Evolutionary conservation across 2,113 vertebrate genomes (phyloP).

Genomic region (Uria lomvia): DNA sequence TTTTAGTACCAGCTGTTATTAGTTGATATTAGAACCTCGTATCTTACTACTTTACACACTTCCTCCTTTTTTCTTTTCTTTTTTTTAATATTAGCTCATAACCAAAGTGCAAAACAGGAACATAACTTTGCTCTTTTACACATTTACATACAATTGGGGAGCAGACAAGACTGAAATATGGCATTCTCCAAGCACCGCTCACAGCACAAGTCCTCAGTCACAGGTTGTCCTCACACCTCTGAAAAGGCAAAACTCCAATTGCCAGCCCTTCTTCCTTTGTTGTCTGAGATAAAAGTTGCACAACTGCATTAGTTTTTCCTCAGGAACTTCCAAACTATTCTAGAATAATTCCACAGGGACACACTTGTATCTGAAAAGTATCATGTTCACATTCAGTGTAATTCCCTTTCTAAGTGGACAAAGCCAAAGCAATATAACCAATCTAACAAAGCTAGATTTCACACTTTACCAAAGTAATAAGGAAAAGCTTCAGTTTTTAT

Average conservation of each 20-base stretch:
- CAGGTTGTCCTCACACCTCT: background rate
- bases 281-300: background rate
- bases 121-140: background rate
- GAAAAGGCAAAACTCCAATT: background rate
- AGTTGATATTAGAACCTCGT: background rate
- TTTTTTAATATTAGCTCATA: background rate
- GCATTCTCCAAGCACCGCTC: background rate
- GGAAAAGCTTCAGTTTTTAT: background rate
- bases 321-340: background rate
- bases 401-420: background rate
- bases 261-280: background rate
- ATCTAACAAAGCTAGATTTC: background rate
- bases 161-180: background rate
- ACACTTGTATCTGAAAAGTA: background rate
- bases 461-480: background rate
- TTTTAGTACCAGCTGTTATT: background rate
- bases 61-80: rapidly evolving
- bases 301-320: background rate
- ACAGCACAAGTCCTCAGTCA: rapidly evolving
- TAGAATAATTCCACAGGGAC: background rate
- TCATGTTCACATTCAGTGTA: background rate
- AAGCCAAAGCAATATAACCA: background rate
- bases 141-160: background rate
- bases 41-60: background rate
- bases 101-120: background rate